Percentiles rank a stretch among this genome's conserved stretches.
Evolutionary conservation across 2,888 invertebrate genomes (phyloP).

Genomic region (Salpingus planirostris): DNA sequence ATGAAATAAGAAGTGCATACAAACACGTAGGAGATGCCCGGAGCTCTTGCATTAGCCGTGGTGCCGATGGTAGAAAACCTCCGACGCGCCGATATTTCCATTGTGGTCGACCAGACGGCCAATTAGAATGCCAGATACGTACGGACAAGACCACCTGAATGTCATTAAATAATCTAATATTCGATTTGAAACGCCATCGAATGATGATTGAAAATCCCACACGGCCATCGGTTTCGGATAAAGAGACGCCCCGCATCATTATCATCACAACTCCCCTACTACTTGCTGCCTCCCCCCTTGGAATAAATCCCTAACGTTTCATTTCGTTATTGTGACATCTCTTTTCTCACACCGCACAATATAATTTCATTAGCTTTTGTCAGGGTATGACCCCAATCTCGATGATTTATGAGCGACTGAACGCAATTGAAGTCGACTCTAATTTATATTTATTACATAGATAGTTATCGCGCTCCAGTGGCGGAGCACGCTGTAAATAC

Average conservation of each 20-base stretch:
- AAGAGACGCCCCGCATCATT: no score
- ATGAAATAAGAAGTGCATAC: conserved; percentile 4
- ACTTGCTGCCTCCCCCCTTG: conserved; percentile 1
- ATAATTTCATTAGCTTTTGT: conserved; percentile 20
- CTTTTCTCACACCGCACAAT: conserved; percentile 21
- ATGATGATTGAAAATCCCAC: no score
- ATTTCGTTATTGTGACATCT: conserved; percentile 20
- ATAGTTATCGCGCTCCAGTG: not conserved
- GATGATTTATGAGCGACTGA: conserved; percentile 27
- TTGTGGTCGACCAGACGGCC: conserved; percentile 13
- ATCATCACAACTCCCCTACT: conserved; percentile 6
- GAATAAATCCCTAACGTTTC: conserved; percentile 1
- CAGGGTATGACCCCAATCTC: conserved; percentile 23
- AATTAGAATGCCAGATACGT: conserved; percentile 28
- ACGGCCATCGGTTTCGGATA: no score
- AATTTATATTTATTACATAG: conserved; percentile 30
- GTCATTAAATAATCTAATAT: conserved; percentile 25
- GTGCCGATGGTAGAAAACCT: conserved; percentile 2
- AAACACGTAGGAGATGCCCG: conserved; percentile 4
- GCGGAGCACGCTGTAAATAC: no score
- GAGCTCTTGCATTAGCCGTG: no score
- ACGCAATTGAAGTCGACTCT: conserved; percentile 29
- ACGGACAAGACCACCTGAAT: conserved; percentile 19
- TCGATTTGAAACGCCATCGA: no score
- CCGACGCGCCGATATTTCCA: conserved; percentile 5